A percentile compares a stretch with the other conserved stretches of the same genome.
These are phyloP conservation scores for Cydia fagiglandana DNA, from an alignment of 1,140 invertebrate species.

Conservation along the genomic window DNA sequence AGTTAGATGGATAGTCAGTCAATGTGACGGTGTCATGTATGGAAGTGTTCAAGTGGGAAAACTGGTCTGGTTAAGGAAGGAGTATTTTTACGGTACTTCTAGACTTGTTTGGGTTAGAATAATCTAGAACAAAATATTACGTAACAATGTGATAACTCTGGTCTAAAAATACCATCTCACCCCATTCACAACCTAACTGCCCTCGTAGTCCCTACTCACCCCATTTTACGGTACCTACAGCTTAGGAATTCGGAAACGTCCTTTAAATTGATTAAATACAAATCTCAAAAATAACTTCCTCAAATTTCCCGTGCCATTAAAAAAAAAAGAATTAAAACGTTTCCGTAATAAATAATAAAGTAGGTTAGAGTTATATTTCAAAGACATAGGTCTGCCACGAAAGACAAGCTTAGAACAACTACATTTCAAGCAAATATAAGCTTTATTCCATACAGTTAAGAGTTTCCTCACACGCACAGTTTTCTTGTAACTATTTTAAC, in stretches of 20 bases:
- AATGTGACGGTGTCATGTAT: neutral
- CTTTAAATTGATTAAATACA: neutral
- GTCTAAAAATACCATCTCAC: too few relatives aligned
- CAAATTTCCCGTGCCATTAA: neutral
- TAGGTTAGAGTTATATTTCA: conserved; percentile 8
- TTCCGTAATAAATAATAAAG: conserved; percentile 4
- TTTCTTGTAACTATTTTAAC: too few relatives aligned
- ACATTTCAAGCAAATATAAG: neutral
- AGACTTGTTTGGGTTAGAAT: neutral
- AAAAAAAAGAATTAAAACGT: neutral
- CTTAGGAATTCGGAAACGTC: neutral
- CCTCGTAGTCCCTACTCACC: too few relatives aligned
- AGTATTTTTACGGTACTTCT: neutral
- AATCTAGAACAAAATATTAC: too few relatives aligned
- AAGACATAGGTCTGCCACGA: neutral
- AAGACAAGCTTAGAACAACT: neutral
- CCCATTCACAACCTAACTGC: too few relatives aligned
- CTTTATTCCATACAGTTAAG: neutral
- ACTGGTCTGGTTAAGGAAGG: neutral
- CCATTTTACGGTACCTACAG: too few relatives aligned
- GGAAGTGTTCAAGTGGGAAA: neutral
- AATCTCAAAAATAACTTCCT: neutral
- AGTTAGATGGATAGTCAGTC: neutral
- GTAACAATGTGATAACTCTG: too few relatives aligned
- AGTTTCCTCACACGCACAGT: too few relatives aligned